Evolutionary conservation across 2,888 invertebrate species (phyloP), one percentile per base, ranked within the genome.

Genomic region (Pinctada fucata): DNA sequence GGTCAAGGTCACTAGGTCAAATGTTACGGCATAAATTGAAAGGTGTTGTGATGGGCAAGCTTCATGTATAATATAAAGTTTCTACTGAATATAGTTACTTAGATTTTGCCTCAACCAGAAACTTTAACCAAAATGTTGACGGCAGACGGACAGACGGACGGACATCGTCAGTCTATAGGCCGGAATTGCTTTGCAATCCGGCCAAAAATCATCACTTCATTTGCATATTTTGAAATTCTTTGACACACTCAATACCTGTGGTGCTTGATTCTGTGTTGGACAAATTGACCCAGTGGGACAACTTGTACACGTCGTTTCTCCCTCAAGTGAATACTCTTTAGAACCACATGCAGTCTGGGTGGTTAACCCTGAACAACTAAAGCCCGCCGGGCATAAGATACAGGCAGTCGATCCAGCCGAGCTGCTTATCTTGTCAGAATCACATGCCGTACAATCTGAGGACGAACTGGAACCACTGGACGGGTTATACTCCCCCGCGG

Each of bases 241-340:
- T 31, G 31, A 31, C 31, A 31, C 31, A 31, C 31, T 31, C 31
- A 31, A 31, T 67, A 88, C 88, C 81, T 79, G 81, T 13, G 86
- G 87, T 3, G 80, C 82, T 47, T 76, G 71, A n/a, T 75, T 76
- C 48, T 79, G 74, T 5, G 76, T 81, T 3, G 87, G 77, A 81
- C 91, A 91, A 50, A 84, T 82, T 72, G 84, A 82, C 13, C 89
- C 90, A 10, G 87, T 10, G 3, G 90, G 90, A 83, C 91, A 91
- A 4, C 88, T 2, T 3, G 80, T 85, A 81, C 91, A 91, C 13
- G 74, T 71, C 31, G 82, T 86, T 49, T 88, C 87, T 45, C 87
- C 87, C 4, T 78, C 80, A 47, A 89, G 67, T 13, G 88, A 87
- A 84, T 90, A 91, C 31, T 82, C 74, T 4, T 81, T 82, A 2